Base-by-base conservation (phyloP, 2,888 invertebrate genomes). In the Lordiphosa andalusiaca region DNA sequence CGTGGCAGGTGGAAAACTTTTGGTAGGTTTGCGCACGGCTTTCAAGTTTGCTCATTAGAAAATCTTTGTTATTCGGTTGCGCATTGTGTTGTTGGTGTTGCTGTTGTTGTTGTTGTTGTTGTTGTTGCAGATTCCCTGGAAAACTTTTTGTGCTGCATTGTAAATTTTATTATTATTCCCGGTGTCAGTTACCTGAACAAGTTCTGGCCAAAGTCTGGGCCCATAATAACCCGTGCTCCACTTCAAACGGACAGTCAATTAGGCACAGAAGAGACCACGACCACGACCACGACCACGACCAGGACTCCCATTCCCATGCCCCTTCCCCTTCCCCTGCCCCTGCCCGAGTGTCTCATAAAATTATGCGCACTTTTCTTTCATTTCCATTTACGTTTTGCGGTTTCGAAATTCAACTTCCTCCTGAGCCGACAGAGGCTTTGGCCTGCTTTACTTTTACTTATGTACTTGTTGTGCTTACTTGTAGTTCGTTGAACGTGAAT, bases 31-130 rank as follows among this genome's bases (percentile, higher is more conserved):
- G 36, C 35, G 36, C 35, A 36, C 39, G 35, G 69, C 80, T 78
- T 74, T 57, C 61, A 66, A 80, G 80, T 77, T 73, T 68, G 52
- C 77, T 77, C 76, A 77, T 80, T 77, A 80, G 76, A 75, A 83
- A 83, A 67, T 83, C 80, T 69, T 72, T 69, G 65, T 67, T 56
- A 71, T 76, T 68, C 71, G 46, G 63, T 37, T 53, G 60, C 62
- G 57, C 67, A 69, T 71, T 62, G 59, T 59, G 38, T 10, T 39
- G 35, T 4, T 12, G 23, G 9, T 71, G 67, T 73, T 63, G 64
- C 59, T 25, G 25, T 25, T 25, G 58, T 35, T 46, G 19, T 21
- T 47, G n/a, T n/a, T 25, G 25, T 25, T 25, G 58, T 35, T 46
- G 4, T 47, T 33, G 21, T 41, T 53, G 16, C 12, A 10, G 41